phyloP scores from a whole-genome alignment of 2,113 vertebrate genomes.

The Gulo gulo region DNA sequence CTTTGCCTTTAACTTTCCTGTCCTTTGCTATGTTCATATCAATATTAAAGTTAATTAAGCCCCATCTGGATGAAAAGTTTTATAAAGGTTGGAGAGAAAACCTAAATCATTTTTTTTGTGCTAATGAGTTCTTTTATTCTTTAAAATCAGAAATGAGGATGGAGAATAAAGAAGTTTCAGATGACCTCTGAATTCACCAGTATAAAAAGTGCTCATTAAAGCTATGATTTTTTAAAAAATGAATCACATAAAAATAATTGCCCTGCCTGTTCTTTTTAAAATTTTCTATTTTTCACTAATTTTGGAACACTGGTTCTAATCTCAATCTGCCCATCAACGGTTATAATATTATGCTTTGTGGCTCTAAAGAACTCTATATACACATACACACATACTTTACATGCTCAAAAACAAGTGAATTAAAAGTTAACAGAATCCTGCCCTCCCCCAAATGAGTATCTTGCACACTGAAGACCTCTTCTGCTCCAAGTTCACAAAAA shows the following conservation, averaged over 20 bases:
- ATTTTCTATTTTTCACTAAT: not conserved
- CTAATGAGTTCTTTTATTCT: conserved; percentile 49
- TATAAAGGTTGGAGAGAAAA: conserved; percentile 25
- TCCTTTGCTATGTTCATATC: not conserved
- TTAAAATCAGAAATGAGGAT: conserved; percentile 28
- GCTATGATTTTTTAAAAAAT: not conserved
- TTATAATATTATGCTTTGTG: not conserved
- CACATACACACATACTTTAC: too few relatives aligned
- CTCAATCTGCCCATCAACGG: not conserved
- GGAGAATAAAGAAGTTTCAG: not conserved
- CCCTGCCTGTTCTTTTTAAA: not conserved
- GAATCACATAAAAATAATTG: not conserved
- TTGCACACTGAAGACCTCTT: not conserved
- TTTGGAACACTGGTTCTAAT: conserved; percentile 27
- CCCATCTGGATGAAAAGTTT: conserved; percentile 15
- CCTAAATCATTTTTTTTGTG: not conserved
- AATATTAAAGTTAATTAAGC: conserved; percentile 46
- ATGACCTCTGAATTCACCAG: not conserved
- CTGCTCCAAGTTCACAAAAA: conserved; percentile 50
- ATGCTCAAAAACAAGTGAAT: not conserved
- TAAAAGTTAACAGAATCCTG: not conserved
- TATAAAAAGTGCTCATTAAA: not conserved
- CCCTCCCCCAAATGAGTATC: not conserved
- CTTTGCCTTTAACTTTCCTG: conserved; percentile 16
- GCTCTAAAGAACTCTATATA: not conserved